Evolutionary conservation across 2,797 vertebrate species (phyloP), one percentile per base, ranked within the genome.

Genomic region (Buphagus erythrorhynchus): DNA sequence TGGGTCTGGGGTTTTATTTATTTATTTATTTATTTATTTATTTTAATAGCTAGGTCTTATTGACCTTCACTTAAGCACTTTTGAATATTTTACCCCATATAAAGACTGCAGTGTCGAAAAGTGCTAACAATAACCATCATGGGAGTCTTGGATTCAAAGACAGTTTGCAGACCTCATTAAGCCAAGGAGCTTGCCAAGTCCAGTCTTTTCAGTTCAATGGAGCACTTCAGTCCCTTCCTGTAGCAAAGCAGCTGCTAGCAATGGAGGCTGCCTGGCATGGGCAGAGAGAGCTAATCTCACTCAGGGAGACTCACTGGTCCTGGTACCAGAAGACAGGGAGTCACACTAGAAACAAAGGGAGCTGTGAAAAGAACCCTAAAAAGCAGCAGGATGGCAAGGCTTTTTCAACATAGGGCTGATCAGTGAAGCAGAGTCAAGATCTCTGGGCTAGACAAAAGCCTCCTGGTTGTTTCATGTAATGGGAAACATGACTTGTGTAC

Each of bases 1-100:
- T 35, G 51, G 76, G 66, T 45, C 63, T 14, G 4, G 69, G 66
- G 21, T 69, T n/a, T n/a, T n/a, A n/a, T n/a, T 88, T 86, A 68
- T 91, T 94, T 91, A 89, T 89, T 89, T 86, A 75, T 93, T 93
- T 91, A 86, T 86, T 92, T 95, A 86, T 89, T 96, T 96, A 79
- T 88, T 95, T 96, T 38, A 92, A 92, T 84, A 81, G 55, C 59
- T 54, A 42, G 40, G 73, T 92, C 88, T 95, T 88, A 93, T n/a
- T 93, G 93, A 93, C 93, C 90, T 95, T 92, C 59, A 63, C 63
- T 94, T 92, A 93, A 93, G 67, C 48, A 76, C 67, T 90, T 95
- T 78, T 86, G 88, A 95, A 88, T 93, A 94, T 94, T 90, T 94
- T 92, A 66, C 83, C 55, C 66, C 16, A 4, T 81, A 78, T 90